Conservation (phyloP, 2,888 invertebrate species). For the Apamea monoglypha region DNA sequence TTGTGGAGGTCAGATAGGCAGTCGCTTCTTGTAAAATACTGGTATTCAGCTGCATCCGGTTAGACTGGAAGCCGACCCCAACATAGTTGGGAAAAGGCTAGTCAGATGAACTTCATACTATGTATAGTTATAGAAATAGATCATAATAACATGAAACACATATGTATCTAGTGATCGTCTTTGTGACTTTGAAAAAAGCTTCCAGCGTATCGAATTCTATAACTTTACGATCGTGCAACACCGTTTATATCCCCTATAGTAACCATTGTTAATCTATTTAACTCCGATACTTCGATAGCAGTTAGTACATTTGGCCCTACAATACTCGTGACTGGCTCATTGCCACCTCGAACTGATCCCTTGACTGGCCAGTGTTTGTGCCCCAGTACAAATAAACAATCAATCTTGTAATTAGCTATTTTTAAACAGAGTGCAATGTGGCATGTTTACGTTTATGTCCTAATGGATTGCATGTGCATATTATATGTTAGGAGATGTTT, state of each 20-base stretch:
- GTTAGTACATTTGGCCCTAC: constrained; percentile 34
- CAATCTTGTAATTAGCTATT: constrained; percentile 50
- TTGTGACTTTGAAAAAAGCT: background rate
- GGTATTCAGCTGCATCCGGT: too few relatives aligned
- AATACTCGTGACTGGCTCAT: constrained; percentile 56
- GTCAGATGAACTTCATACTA: too few relatives aligned
- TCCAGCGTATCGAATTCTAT: background rate
- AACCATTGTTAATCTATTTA: constrained; percentile 22
- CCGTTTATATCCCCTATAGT: background rate
- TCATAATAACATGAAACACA: background rate
- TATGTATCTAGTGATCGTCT: background rate
- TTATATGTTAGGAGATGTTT: background rate
- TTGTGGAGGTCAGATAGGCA: too few relatives aligned
- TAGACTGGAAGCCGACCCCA: too few relatives aligned
- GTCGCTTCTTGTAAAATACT: too few relatives aligned
- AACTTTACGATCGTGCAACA: background rate
- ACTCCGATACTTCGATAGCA: constrained; percentile 6
- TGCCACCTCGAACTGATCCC: constrained; percentile 48
- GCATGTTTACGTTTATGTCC: constrained; percentile 42
- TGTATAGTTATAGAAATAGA: too few relatives aligned
- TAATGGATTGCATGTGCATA: constrained; percentile 51
- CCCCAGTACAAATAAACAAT: constrained; percentile 51
- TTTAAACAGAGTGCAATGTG: constrained; percentile 44
- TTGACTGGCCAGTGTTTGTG: constrained; percentile 30
- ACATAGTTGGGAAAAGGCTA: too few relatives aligned